These are phyloP conservation scores for Heliocidaris tuberculata DNA, from an alignment of 35 echinoderm and acorn worm species.

Conservation along the genomic window DNA sequence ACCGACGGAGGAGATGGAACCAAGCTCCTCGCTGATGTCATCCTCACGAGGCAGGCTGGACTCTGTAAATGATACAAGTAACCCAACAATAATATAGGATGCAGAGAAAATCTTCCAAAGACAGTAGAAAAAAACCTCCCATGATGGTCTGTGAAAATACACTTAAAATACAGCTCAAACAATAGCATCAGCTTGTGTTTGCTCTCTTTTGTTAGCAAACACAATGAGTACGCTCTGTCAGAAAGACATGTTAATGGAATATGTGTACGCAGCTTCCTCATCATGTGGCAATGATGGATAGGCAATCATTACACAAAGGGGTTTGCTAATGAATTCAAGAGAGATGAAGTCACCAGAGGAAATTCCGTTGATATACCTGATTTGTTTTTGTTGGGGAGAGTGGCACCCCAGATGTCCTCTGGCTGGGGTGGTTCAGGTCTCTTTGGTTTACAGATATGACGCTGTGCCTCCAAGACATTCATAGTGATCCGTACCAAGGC, in stretches of 20 bases:
- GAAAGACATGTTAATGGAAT: too few species aligned
- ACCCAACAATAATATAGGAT: neutral
- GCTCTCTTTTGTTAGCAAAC: too few species aligned
- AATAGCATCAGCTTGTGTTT: too few species aligned
- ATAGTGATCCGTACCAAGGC: slow-evolving; percentile 78
- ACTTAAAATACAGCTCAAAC: too few species aligned
- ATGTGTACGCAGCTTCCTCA: too few species aligned
- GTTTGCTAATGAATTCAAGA: too few species aligned
- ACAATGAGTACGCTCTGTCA: too few species aligned
- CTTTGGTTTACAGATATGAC: slow-evolving; percentile 93
- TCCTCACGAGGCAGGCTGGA: slow-evolving; percentile 71
- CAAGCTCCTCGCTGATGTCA: slow-evolving; percentile 76
- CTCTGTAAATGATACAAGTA: slow-evolving; percentile 38
- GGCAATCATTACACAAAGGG: too few species aligned
- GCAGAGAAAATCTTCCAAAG: neutral
- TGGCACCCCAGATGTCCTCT: slow-evolving; percentile 98
- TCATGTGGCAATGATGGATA: too few species aligned
- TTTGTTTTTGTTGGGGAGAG: slow-evolving; percentile 75
- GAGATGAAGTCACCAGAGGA: too few species aligned
- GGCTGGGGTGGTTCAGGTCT: slow-evolving; percentile 85
- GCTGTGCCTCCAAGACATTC: slow-evolving; percentile 88
- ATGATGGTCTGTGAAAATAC: too few species aligned
- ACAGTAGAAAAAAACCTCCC: too few species aligned
- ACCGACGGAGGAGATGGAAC: slow-evolving; percentile 80
- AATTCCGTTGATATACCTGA: slow-evolving; percentile 33